phyloP scores from a whole-genome alignment of 1,140 invertebrate species.

The Cepaea nemoralis region DNA sequence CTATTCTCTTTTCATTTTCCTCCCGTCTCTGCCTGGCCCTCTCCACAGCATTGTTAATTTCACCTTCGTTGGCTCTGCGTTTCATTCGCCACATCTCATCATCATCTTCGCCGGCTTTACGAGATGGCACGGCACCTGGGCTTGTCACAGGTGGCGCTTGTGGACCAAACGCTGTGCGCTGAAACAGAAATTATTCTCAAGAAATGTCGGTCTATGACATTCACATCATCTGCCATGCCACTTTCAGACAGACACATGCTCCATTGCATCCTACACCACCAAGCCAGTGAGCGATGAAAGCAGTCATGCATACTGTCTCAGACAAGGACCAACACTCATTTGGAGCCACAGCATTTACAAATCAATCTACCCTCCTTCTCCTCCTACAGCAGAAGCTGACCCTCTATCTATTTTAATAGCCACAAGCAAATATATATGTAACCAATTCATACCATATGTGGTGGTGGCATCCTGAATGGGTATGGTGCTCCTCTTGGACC shows the following conservation, averaged over 20 bases:
- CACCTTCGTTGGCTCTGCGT: conserved; percentile 77
- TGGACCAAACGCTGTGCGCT: conserved; percentile 55
- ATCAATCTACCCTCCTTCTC: neutral
- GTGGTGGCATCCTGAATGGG: conserved; percentile 58
- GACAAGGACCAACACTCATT: conserved; percentile 9
- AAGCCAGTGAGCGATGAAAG: conserved; percentile 7
- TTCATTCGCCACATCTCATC: conserved; percentile 83
- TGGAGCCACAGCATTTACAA: neutral
- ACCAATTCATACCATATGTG: conserved; percentile 55
- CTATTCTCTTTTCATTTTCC: conserved; percentile 84
- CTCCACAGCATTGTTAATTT: conserved; percentile 81
- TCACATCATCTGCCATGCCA: too few relatives aligned
- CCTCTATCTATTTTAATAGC: too few relatives aligned
- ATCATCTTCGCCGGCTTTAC: conserved; percentile 68
- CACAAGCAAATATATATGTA: too few relatives aligned
- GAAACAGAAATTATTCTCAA: neutral
- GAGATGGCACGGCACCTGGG: conserved; percentile 29
- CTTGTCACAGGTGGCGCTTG: conserved; percentile 44
- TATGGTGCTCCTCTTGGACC: conserved; percentile 60
- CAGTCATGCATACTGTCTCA: conserved; percentile 15
- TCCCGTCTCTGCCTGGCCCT: conserved; percentile 83
- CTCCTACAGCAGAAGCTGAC: too few relatives aligned
- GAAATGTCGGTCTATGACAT: too few relatives aligned
- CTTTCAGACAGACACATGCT: too few relatives aligned
- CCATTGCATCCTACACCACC: neutral